These are phyloP conservation scores for Smithornis capensis DNA, from an alignment of 2,113 vertebrate genomes.

Conservation along the genomic window DNA sequence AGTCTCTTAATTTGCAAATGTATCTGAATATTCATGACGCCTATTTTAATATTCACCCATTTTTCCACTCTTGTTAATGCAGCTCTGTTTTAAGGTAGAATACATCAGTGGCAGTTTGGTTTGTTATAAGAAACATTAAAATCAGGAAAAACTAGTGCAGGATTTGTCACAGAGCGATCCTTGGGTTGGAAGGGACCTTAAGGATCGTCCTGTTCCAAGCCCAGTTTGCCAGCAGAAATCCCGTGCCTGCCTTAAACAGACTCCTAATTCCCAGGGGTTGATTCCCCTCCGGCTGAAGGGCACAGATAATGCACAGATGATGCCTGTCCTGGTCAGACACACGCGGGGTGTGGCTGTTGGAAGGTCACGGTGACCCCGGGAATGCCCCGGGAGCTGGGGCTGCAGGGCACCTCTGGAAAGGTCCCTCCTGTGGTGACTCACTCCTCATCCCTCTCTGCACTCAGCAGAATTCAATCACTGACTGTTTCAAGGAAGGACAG, in stretches of 20 bases:
- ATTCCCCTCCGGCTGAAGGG: not conserved
- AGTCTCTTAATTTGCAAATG: slow-evolving; percentile 1
- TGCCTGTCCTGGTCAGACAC: not conserved
- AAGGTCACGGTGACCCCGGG: fast-evolving
- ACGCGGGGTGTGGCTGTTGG: not conserved
- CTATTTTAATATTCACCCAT: not conserved
- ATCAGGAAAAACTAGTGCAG: not conserved
- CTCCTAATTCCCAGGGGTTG: fast-evolving
- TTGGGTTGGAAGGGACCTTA: not conserved
- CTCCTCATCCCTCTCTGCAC: not conserved
- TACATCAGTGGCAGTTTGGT: not conserved
- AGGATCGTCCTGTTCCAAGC: not conserved
- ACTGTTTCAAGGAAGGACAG: not conserved
- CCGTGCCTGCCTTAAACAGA: not conserved
- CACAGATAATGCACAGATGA: not conserved
- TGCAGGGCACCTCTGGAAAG: fast-evolving
- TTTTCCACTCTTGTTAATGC: not conserved
- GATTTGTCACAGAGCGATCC: fast-evolving
- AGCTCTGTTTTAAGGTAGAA: not conserved
- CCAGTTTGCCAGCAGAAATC: not conserved
- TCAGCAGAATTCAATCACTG: not conserved
- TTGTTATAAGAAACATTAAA: not conserved
- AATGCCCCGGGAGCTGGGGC: not conserved
- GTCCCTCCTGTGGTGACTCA: not conserved
- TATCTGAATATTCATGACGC: not conserved